Evolutionary conservation across 2,888 invertebrate genomes (phyloP).

Genomic region (Rhopalosiphum nymphaeae): DNA sequence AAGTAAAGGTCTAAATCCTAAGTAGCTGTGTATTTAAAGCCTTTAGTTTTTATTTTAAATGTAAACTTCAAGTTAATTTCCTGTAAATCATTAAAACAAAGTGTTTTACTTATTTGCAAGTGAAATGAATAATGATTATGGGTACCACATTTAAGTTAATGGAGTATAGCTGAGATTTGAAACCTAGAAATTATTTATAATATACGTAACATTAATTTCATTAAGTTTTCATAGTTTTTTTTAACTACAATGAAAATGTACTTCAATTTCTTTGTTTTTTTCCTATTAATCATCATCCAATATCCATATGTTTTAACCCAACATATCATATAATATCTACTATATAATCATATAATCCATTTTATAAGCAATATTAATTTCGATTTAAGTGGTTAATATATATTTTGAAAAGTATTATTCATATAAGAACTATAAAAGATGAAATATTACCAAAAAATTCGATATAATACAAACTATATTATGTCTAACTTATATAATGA

Average conservation of each 20-base stretch:
- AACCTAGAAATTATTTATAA: not conserved
- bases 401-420: not conserved
- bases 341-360: not conserved
- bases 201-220: not conserved
- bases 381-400: not conserved
- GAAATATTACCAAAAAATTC: not conserved
- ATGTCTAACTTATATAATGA: not conserved
- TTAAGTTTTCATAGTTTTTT: not conserved
- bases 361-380: not conserved
- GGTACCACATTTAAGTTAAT: not conserved
- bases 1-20: not conserved
- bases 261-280: not conserved
- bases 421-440: not conserved
- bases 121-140: not conserved
- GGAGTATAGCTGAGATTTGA: not conserved
- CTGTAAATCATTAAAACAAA: slow-evolving; percentile 22
- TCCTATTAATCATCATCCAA: not conserved
- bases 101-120: slow-evolving; percentile 1
- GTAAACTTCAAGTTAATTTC: slow-evolving; percentile 2
- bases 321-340: not conserved
- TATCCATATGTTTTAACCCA: not conserved
- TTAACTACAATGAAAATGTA: not conserved
- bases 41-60: slow-evolving; percentile 31
- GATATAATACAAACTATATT: not conserved
- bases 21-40: not conserved